Base-by-base conservation (phyloP, 2,797 vertebrate genomes). In the Discoglossus pictus region DNA sequence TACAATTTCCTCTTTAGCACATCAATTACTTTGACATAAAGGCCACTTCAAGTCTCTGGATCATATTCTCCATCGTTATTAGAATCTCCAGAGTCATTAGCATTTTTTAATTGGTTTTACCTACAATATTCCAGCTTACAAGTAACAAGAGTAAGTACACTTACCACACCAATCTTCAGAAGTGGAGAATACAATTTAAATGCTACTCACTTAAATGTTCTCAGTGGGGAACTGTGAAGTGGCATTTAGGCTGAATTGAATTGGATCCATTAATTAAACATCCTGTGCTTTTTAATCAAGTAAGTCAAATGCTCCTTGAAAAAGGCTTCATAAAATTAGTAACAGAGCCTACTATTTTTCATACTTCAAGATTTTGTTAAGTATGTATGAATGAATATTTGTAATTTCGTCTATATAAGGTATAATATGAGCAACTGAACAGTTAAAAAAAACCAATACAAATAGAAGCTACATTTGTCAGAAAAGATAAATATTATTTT, bases 81-180 rank as follows among this genome's bases (percentile, higher is more conserved):
- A 39, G 18, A 10, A 4, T 46, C 44, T 56, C 20, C 5, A 4
- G 23, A 23, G 23, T 25, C 24, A 64, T 64, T 64, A 64, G 15
- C 60, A 71, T 51, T 62, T 70, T 64, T 50, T 71, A 71, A 71
- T 64, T 71, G 53, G 44, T 35, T 63, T 64, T 63, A 50, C n/a
- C 18, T 17, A 43, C 24, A 48, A 25, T 18, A 38, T 38, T 18
- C 7, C 51, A 6, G 17, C 31, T 20, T 13, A 25, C 25, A 24
- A 31, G 43, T 35, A 34, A 43, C 12, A 7, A 24, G 15, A 31
- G 20, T 50, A 25, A 34, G 43, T 4, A 48, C 51, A 34, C 60
- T 56, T 50, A 55, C 51, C 67, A 6, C 40, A 46, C 27, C 42
- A n/a, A 35, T 64, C 52, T 58, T 36, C 12, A 13, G 25, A 36